phyloP scores from a whole-genome alignment of 2,888 invertebrate species.

The Heliconius charithonia region DNA sequence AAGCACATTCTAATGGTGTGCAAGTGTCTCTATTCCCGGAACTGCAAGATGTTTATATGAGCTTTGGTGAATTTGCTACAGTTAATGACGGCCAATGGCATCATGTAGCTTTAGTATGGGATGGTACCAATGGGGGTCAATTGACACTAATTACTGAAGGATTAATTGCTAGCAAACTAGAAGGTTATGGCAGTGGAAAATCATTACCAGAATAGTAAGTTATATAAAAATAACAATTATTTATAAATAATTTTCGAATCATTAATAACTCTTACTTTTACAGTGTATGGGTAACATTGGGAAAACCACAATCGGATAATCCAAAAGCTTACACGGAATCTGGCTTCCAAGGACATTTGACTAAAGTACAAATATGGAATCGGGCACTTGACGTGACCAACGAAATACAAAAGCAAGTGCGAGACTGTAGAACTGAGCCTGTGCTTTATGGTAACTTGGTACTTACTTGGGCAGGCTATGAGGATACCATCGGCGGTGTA shows the following conservation, averaged over 20 bases:
- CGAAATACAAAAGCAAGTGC: slow-evolving; percentile 96
- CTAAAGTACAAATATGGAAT: slow-evolving; percentile 97
- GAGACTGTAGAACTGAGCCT: slow-evolving; percentile 95
- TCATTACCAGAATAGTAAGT: slow-evolving; percentile 88
- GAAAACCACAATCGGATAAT: slow-evolving; percentile 92
- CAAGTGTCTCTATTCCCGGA: slow-evolving; percentile 95
- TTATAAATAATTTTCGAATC: neutral
- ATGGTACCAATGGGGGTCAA: slow-evolving; percentile 92
- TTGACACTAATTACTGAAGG: slow-evolving; percentile 97
- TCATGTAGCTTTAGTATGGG: slow-evolving; percentile 97
- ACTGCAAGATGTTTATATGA: slow-evolving; percentile 93
- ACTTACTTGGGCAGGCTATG: slow-evolving; percentile 97
- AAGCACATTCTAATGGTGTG: slow-evolving; percentile 96
- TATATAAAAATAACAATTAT: neutral
- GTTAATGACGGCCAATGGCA: slow-evolving; percentile 99
- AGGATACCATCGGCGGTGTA: slow-evolving; percentile 93
- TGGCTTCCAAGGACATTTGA: slow-evolving; percentile 97
- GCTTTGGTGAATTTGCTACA: slow-evolving; percentile 95
- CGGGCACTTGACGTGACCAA: slow-evolving; percentile 95
- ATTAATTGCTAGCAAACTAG: slow-evolving; percentile 95
- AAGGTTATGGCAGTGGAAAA: slow-evolving; percentile 93
- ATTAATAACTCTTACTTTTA: slow-evolving; percentile 52
- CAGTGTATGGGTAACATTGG: slow-evolving; percentile 96
- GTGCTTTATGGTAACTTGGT: slow-evolving; percentile 93
- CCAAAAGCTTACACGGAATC: slow-evolving; percentile 92